Evolutionary conservation across 2,113 vertebrate genomes (phyloP), one percentile per base, ranked within the genome.

Genomic region (Neolamprologus fasciatus): DNA sequence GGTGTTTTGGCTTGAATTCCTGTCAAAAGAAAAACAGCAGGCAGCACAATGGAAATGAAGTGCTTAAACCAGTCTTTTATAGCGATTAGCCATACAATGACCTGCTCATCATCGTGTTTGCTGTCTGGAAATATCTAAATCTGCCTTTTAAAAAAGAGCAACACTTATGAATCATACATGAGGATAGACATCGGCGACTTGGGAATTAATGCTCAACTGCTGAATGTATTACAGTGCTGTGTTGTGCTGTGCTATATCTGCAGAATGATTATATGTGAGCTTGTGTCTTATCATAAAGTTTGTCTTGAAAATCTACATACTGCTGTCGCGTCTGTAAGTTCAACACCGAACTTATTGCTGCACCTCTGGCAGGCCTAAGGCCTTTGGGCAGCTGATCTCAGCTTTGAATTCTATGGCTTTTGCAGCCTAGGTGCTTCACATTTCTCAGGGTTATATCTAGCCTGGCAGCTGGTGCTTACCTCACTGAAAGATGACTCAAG

Each of bases 1-100:
- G 23, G 23, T 47, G 9, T 17, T 45, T 76, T 47, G 40, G 40
- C 68, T 76, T 76, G 68, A 76, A 76, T 47, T 47, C 9, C 23
- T 47, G 68, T 28, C 23, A 17, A 17, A 76, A 11, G 40, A 11
- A 47, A 76, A 47, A 28, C 23, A 47, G 23, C 23, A 76, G 68
- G 4, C 40, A 76, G 40, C 68, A 76, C 23, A 76, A 76, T 47
- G 68, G 40, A 76, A 76, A 76, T 47, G 68, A 76, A 76, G 68
- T 28, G 40, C 68, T 76, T 76, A 12, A 76, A 47, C 23, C 23
- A 28, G 40, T 45, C 61, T 80, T 86, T 66, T 84, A 33, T 71
- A 86, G 81, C 86, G 88, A 94, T 94, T 93, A 93, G 53, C 31
- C 84, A 95, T 87, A 83, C 92, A 91, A 81, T 90, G 94, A 92